Conservation (phyloP, 2,797 vertebrate genomes). For the Centroberyx gerrardi region DNA sequence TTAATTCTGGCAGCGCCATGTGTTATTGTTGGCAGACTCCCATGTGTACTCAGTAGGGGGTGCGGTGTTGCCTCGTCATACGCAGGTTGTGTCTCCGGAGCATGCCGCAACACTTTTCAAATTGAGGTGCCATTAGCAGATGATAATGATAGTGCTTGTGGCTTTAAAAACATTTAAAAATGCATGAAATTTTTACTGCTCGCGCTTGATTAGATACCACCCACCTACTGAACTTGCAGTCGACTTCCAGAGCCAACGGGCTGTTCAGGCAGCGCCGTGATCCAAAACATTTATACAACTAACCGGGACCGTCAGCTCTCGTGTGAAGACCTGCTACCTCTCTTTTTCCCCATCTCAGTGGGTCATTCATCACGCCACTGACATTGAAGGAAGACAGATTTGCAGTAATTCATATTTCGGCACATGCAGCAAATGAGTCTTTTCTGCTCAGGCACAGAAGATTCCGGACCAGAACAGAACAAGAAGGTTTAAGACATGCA, state of each 20-base stretch:
- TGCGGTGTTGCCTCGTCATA: constrained; percentile 47
- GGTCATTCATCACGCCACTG: constrained; percentile 34
- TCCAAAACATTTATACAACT: constrained; percentile 70
- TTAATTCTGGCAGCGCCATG: constrained; percentile 71
- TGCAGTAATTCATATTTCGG: constrained; percentile 50
- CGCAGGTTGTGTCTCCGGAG: constrained; percentile 43
- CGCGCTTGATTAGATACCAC: constrained; percentile 44
- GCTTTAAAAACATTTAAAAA: constrained; percentile 41
- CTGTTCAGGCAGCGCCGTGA: constrained; percentile 52
- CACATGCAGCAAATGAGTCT: constrained; percentile 57
- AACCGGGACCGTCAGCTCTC: constrained; percentile 34
- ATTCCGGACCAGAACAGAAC: constrained; percentile 18
- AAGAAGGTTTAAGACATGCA: constrained; percentile 17
- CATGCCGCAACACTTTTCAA: constrained; percentile 29
- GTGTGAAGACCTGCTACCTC: constrained; percentile 33
- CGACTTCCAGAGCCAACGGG: constrained; percentile 67
- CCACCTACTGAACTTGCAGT: constrained; percentile 35
- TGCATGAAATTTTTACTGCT: constrained; percentile 13
- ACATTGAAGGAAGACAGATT: constrained; percentile 40
- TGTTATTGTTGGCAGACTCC: constrained; percentile 77
- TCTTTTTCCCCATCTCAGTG: constrained; percentile 43
- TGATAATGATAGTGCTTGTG: constrained; percentile 46
- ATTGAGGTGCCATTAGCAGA: constrained; percentile 44
- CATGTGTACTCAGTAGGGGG: constrained; percentile 65
- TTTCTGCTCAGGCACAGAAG: background rate